Evolutionary conservation across 2,797 vertebrate genomes (phyloP).

Genomic region (Danio choprae): DNA sequence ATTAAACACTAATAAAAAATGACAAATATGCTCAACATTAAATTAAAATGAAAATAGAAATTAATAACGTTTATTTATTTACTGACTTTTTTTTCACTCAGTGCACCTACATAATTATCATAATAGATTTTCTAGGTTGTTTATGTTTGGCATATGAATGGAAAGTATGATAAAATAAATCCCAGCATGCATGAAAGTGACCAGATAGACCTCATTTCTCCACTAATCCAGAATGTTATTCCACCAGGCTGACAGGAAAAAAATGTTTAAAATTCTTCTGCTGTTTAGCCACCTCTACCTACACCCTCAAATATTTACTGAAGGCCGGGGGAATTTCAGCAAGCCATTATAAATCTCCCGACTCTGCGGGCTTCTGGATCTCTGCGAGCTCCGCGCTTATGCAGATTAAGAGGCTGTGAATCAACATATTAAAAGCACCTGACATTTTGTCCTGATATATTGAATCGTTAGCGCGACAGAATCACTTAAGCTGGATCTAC

Average conservation of each 20-base stretch:
- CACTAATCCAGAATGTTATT: slow-evolving; percentile 5
- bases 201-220: slow-evolving; percentile 4
- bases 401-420: slow-evolving; percentile 86
- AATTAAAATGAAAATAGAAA: no score
- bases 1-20: no score
- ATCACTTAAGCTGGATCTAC: slow-evolving; percentile 94
- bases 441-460: slow-evolving; percentile 94
- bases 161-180: background rate
- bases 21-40: no score
- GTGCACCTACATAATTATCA: no score
- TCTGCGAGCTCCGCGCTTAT: slow-evolving; percentile 84
- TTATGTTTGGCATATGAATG: background rate
- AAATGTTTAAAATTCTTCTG: slow-evolving; percentile 34
- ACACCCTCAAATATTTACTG: slow-evolving; percentile 74
- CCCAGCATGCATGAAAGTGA: background rate
- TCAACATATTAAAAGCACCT: slow-evolving; percentile 93
- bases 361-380: slow-evolving; percentile 67
- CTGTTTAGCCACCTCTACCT: slow-evolving; percentile 46
- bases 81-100: no score
- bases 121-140: background rate
- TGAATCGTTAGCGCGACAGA: slow-evolving; percentile 92
- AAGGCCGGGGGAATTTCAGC: slow-evolving; percentile 56
- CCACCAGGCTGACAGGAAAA: background rate
- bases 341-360: slow-evolving; percentile 58
- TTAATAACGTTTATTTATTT: no score